Base-by-base conservation (phyloP, 2,888 invertebrate species). In the Keiferia lycopersicella region DNA sequence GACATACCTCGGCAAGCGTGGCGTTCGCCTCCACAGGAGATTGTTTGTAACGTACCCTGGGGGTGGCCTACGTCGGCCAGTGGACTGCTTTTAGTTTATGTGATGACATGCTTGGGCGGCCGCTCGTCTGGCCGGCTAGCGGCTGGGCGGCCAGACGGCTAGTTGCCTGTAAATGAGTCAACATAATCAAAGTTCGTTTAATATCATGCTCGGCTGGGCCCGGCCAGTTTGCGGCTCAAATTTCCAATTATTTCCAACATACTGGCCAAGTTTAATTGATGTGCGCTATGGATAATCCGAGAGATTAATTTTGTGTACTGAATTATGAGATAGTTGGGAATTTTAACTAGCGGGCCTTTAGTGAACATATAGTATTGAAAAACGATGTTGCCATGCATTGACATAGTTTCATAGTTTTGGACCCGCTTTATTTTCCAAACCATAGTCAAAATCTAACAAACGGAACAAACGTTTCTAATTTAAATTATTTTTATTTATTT, bases 121-220 rank as follows among this genome's bases (percentile, higher is more conserved):
- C 14, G 14, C 3, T 14, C 41, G 41, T 12, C 41, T 41, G 3
- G 3, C 12, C 41, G 30, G 22, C n/a, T 56, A 12, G 16, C n/a
- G 7, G 45, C 12, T 16, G 0, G 39, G n/a, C 11, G 34, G 50
- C 41, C 4, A 41, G 18, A 7, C 39, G 62, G 51, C 61, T 62
- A 64, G 59, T 59, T 64, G 39, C 56, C 39, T n/a, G 50, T 63
- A 53, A 53, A 60, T 61, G 64, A 64, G 53, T 64, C 53, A 56
- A 63, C 62, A 59, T 45, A 56, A 59, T 53, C 48, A 65, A 65
- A 65, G 62, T 62, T 62, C 30, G 50, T 50, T 62, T 59, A 62
- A 65, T 65, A 65, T 56, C 56, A 63, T 53, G 60, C 53, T 61
- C 48, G 20, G 60, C 10, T 65, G 63, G 56, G 45, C 57, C 41